phyloP scores from a whole-genome alignment of 1,140 invertebrate genomes.

The Drosophila sp. region DNA sequence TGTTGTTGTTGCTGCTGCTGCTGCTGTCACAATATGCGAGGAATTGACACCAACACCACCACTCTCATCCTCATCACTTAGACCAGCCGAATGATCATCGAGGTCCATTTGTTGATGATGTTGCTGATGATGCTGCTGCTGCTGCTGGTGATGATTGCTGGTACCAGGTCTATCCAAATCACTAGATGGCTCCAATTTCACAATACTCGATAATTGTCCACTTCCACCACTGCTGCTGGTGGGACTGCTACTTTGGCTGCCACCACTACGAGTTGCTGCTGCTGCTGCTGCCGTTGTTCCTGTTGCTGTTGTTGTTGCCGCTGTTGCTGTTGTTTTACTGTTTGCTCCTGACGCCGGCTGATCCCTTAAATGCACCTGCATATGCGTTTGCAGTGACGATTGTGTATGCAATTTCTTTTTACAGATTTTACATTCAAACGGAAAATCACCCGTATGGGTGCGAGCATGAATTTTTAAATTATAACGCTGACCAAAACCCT shows the following conservation, averaged over 20 bases:
- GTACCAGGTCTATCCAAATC: slow-evolving; percentile 58
- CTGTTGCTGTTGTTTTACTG: slow-evolving; percentile 19
- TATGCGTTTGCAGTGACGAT: slow-evolving; percentile 79
- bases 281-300: background rate
- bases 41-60: slow-evolving; percentile 30
- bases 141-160: slow-evolving; percentile 50
- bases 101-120: slow-evolving; percentile 68
- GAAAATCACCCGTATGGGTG: slow-evolving; percentile 88
- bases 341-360: slow-evolving; percentile 41
- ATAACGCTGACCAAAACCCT: slow-evolving; percentile 84
- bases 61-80: slow-evolving; percentile 66
- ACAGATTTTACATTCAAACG: slow-evolving; percentile 88
- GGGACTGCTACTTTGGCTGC: slow-evolving; percentile 17
- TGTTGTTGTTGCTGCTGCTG: slow-evolving; percentile 22
- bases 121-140: slow-evolving; percentile 30
- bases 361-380: slow-evolving; percentile 81
- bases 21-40: slow-evolving; percentile 42
- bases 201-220: slow-evolving; percentile 44
- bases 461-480: slow-evolving; percentile 85
- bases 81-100: slow-evolving; percentile 70
- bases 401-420: slow-evolving; percentile 82
- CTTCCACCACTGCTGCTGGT: slow-evolving; percentile 16
- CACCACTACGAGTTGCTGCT: background rate
- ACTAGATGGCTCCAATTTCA: slow-evolving; percentile 60
- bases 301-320: slow-evolving; percentile 1